These are phyloP conservation scores for Zaprionus lachaisei DNA, from an alignment of 1,140 invertebrate genomes.

Conservation along the genomic window DNA sequence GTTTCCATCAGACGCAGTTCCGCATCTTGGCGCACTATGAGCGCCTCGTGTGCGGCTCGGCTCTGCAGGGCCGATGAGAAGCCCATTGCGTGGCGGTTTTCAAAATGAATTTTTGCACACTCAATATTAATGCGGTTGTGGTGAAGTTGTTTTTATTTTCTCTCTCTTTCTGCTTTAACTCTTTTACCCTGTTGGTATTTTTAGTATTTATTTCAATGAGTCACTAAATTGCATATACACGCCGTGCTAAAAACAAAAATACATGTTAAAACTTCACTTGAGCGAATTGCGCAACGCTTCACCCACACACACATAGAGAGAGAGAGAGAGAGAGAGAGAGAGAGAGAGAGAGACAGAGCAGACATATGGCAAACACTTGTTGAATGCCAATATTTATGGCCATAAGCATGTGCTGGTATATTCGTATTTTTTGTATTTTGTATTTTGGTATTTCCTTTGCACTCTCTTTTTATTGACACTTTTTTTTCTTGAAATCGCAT, in stretches of 20 bases:
- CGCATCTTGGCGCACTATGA: conserved; percentile 94
- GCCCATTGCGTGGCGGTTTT: conserved; percentile 87
- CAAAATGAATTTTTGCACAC: conserved; percentile 33
- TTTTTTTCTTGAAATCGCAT: conserved; percentile 14
- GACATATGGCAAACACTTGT: conserved; percentile 77
- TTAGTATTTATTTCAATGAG: conserved; percentile 27
- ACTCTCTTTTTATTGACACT: conserved; percentile 47
- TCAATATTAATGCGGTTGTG: conserved; percentile 10
- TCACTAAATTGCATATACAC: conserved; percentile 32
- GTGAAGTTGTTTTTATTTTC: background rate
- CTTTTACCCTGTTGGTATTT: conserved; percentile 27
- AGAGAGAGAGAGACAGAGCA: conserved; percentile 22
- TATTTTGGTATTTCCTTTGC: conserved; percentile 16
- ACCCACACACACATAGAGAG: conserved; percentile 17
- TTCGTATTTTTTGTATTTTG: background rate
- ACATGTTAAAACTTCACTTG: conserved; percentile 34
- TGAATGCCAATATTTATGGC: conserved; percentile 64
- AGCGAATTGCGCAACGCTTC: conserved; percentile 46
- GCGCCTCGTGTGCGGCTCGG: conserved; percentile 92
- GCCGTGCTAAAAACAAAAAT: conserved; percentile 34
- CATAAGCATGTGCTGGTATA: conserved; percentile 25
- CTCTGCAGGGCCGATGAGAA: conserved; percentile 94
- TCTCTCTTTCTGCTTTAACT: conserved; percentile 26
- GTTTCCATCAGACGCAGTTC: conserved; percentile 95
- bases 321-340: conserved; percentile 18